Evolutionary conservation across 2,113 vertebrate genomes (phyloP), one percentile per base, ranked within the genome.

Genomic region (Indri indri): DNA sequence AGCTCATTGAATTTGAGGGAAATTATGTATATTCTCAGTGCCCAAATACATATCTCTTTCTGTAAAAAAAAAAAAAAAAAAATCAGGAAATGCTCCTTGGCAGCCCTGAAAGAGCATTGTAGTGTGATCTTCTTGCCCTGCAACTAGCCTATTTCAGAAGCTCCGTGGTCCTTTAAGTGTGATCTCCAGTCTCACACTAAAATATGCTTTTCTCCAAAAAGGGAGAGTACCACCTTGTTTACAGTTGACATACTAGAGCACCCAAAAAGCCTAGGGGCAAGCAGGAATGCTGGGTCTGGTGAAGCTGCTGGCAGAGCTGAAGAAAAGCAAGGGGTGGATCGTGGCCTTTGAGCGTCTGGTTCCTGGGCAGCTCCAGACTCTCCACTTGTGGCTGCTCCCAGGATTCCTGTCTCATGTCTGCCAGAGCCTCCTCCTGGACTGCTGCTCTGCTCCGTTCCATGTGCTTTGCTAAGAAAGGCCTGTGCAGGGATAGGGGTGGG

Each of bases 1-100:
- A 65, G 40, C 65, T 97, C 50, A 80, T 25, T 93, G 63, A 93
- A 80, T 76, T 89, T 52, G 70, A 94, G 85, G 82, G 63, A 40
- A 89, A 89, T 80, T 76, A 57, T 54, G 47, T 85, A 63, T 91
- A 54, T 95, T 94, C 47, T 95, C 34, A 59, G 42, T 52, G 22
- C n/a, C 57, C 85, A 82, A 70, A 52, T 42, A 61, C 54, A 65
- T 59, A 23, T 77, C 42, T 95, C 34, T 77, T 92, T 94, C 73
- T 84, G 40, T 63, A 22, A 95, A 90, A 57, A 57, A 57, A 57
- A 57, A 50, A 50, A 52, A 57, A 57, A 57, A 22, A 57, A 91
- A 65, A 57, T 70, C 57, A 88, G 82, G 70, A 84, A 76, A 63
- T 63, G 32, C 22, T 66, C 12, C 63, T 82, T 79, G 57, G 25